Evolutionary conservation across 2,113 vertebrate species (phyloP).

Genomic region (Rhizomys pruinosus): DNA sequence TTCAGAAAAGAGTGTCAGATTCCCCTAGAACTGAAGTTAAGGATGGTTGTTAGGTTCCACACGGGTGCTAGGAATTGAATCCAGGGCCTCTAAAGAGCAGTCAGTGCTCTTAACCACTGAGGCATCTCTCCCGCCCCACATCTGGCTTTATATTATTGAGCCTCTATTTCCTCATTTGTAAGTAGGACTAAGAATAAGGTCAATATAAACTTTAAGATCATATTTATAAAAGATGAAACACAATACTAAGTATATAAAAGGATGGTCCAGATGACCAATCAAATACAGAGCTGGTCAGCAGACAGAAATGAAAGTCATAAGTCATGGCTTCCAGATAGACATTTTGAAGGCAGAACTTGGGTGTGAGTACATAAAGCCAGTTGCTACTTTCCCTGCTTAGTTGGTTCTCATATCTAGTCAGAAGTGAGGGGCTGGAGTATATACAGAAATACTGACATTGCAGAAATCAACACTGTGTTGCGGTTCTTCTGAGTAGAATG

Average conservation of each 20-base stretch:
- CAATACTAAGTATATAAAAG: not conserved
- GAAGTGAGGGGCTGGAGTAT: not conserved
- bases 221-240: not conserved
- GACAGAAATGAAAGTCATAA: not conserved
- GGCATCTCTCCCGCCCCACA: too few relatives aligned
- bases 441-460: not conserved
- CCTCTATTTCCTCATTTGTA: not conserved
- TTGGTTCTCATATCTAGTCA: constrained; percentile 29
- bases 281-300: not conserved
- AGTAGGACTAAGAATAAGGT: not conserved
- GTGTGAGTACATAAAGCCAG: not conserved
- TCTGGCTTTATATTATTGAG: too few relatives aligned
- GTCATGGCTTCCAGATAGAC: not conserved
- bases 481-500: not conserved
- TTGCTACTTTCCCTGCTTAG: not conserved
- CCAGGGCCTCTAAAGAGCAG: too few relatives aligned
- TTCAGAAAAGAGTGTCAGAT: too few relatives aligned
- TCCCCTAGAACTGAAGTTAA: too few relatives aligned
- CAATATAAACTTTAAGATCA: constrained; percentile 2
- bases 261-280: not conserved
- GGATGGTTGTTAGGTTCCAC: too few relatives aligned
- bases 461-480: not conserved
- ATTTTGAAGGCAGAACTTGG: not conserved
- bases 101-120: too few relatives aligned
- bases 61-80: too few relatives aligned